These are phyloP conservation scores for Trematomus loennbergii DNA, from an alignment of 2,113 vertebrate genomes.

Conservation along the genomic window DNA sequence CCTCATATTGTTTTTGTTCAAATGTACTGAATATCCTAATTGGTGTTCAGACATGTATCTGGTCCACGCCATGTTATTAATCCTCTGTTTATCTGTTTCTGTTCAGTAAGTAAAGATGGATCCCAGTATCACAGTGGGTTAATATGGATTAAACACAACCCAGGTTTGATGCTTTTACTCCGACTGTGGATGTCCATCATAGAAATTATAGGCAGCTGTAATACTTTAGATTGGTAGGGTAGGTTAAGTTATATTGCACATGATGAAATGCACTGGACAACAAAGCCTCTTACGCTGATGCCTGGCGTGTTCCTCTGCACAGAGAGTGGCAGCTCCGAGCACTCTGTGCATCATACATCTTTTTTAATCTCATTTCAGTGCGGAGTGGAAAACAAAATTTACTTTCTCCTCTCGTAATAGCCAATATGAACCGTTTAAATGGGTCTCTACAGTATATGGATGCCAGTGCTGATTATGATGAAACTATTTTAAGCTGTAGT, in stretches of 20 bases:
- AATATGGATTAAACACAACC: slow-evolving; percentile 60
- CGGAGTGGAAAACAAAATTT: slow-evolving; percentile 23
- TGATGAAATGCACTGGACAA: slow-evolving; percentile 13
- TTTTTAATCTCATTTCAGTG: slow-evolving; percentile 39
- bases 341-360: slow-evolving; percentile 13
- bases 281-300: slow-evolving; percentile 51
- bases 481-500: slow-evolving; percentile 1
- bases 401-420: slow-evolving; percentile 7
- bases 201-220: slow-evolving; percentile 1
- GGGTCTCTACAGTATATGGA: neutral
- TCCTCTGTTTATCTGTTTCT: slow-evolving; percentile 46
- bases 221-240: slow-evolving; percentile 30
- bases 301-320: slow-evolving; percentile 5
- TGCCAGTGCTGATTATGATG: slow-evolving; percentile 6
- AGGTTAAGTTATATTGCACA: slow-evolving; percentile 40
- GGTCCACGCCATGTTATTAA: slow-evolving; percentile 33
- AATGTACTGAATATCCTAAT: slow-evolving; percentile 19
- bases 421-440: neutral
- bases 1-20: slow-evolving; percentile 8
- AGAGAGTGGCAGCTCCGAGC: slow-evolving; percentile 23
- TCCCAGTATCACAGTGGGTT: slow-evolving; percentile 38
- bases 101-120: slow-evolving; percentile 42
- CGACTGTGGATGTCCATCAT: slow-evolving; percentile 28
- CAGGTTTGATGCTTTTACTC: slow-evolving; percentile 38
- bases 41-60: slow-evolving; percentile 15